Percentiles rank a stretch among this genome's conserved stretches.
Conservation (phyloP, 1,140 invertebrate genomes). For the Zaprionus camerounensis region DNA sequence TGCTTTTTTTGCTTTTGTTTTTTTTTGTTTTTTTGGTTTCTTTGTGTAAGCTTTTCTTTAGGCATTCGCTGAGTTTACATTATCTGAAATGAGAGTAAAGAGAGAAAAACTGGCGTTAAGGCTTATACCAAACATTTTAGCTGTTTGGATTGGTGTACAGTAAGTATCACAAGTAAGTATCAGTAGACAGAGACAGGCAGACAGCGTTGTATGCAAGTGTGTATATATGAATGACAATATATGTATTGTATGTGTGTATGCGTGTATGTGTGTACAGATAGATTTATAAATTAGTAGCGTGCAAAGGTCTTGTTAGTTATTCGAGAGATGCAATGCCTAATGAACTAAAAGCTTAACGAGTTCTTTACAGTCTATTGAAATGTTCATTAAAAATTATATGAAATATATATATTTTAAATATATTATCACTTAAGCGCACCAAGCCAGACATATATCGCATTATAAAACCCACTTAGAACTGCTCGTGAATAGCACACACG, state of each 20-base stretch:
- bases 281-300: conserved; percentile 1
- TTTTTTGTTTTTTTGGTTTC: conserved; percentile 6
- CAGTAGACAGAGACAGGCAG: conserved; percentile 32
- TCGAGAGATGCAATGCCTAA: background rate
- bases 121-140: conserved; percentile 56
- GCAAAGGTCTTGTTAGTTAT: conserved; percentile 4
- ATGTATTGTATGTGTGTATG: background rate
- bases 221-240: background rate
- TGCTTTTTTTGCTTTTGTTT: conserved; percentile 41
- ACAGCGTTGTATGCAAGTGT: background rate
- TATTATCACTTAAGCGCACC: background rate
- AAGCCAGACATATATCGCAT: background rate
- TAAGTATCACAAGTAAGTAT: conserved; percentile 9
- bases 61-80: conserved; percentile 82
- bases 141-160: conserved; percentile 12
- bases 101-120: conserved; percentile 70
- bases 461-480: background rate
- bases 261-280: conserved; percentile 2
- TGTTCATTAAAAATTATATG: background rate
- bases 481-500: no score
- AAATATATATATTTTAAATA: background rate
- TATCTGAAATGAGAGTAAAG: conserved; percentile 82
- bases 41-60: conserved; percentile 50
- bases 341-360: conserved; percentile 1
- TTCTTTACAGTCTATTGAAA: background rate